Conservation (phyloP, 2,797 vertebrate species). For the Monodelphis domestica region DNA sequence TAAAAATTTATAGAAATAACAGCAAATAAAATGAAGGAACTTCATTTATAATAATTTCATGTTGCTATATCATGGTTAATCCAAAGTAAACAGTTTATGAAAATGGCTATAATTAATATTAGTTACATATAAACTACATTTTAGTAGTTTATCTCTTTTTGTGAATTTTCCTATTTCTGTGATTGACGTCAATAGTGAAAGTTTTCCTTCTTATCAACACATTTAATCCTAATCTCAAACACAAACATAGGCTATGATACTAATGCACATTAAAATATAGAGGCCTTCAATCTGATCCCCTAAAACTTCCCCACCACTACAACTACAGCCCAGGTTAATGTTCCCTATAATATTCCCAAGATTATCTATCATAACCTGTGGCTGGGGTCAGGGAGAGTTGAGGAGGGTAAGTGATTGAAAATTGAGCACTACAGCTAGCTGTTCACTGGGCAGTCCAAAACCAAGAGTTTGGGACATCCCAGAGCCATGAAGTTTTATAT, state of each 20-base stretch:
- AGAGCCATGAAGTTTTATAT: neutral
- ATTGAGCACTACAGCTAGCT: neutral
- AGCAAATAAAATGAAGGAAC: neutral
- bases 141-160: constrained; percentile 22
- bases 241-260: neutral
- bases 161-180: constrained; percentile 17
- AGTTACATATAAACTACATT: neutral
- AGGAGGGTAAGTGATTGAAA: neutral
- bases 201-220: neutral
- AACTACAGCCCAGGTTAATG: neutral
- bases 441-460: neutral
- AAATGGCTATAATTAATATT: neutral
- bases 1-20: neutral
- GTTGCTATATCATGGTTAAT: neutral
- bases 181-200: neutral
- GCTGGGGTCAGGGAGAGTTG: no score
- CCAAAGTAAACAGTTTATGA: neutral
- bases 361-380: neutral
- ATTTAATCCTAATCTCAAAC: neutral
- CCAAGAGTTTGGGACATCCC: neutral
- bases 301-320: neutral
- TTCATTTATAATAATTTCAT: neutral
- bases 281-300: neutral
- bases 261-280: neutral
- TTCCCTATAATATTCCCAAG: neutral